Evolutionary conservation across 2,888 invertebrate genomes (phyloP), one percentile per base, ranked within the genome.

Genomic region (Danaus chrysippus): DNA sequence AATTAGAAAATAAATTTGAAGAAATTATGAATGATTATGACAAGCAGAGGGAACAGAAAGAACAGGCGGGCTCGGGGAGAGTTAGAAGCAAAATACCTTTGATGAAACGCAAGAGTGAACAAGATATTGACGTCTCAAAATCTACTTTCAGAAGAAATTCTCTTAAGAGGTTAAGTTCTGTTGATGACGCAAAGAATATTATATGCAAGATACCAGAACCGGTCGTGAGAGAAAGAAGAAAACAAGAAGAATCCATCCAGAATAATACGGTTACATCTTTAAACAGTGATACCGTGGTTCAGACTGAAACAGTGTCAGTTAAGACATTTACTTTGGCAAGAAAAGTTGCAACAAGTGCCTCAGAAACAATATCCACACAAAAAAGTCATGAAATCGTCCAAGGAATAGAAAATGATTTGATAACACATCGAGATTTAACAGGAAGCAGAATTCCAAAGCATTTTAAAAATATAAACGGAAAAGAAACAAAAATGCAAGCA

Each of bases 1-100:
- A 78, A 65, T 62, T 89, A 0, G 89, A 89, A 46, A 80, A 74
- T 0, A 82, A 75, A 56, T 90, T 90, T 61, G 87, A 89, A 69
- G 86, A 89, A 73, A 83, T 90, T 12, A 83, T 88, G 41, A 86
- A 89, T 54, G 81, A 81, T 5, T 90, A 90, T 54, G 87, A 87
- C 17, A 84, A 84, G 46, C 73, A 78, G 17, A 75, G 75, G 54
- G 56, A 69, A 1, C 70, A 81, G 52, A 75, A 77, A 42, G 23
- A 34, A 6, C 23, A 34, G 23, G 69, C 76, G 0, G 75, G 71
- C 17, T 65, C 71, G 11, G 82, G 80, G 8, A 78, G 73, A 58
- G 56, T 76, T 0, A 82, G 74, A 54, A 82, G 83, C 3, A 87
- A 76, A 76, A 86, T 87, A 71, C 88, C 88, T 0, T 72, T 80